Base-by-base conservation (phyloP, 2,888 invertebrate species). In the Drosophila antonietae region DNA sequence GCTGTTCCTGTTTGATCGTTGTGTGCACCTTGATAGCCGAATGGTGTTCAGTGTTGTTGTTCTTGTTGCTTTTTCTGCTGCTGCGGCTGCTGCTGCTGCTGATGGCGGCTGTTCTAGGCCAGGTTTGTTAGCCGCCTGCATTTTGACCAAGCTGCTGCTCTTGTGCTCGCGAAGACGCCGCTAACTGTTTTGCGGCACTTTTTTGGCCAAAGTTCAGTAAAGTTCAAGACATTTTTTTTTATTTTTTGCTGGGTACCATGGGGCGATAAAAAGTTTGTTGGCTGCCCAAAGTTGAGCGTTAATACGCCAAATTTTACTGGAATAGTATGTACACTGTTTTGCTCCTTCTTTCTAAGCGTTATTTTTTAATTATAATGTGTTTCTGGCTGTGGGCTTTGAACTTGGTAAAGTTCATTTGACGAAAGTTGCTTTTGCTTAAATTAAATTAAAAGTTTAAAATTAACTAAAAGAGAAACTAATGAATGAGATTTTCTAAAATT, bases 1-100 rank as follows among this genome's bases (percentile, higher is more conserved):
- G 56, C 5, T 18, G 56, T 15, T 56, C 61, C 47, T 75, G 61
- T 64, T 63, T 53, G 74, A 68, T 70, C 80, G 64, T 47, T 73
- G 80, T 72, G 78, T 81, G 84, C 83, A 88, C 83, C 83, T 85
- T 88, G 83, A 85, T 77, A 71, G 70, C 52, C 60, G 61, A 28
- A 63, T 61, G 57, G 14, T 68, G 62, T 28, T 28, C 6, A 28
- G 28, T 28, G 28, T 28, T 5, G 6, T 62, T 66, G 46, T 53
- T 69, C 52, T 28, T 71, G 49, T 31, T 49, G 44, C 5, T 18
- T 9, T 18, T 43, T 18, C 43, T 43, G n/a, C n/a, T 39, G n/a
- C 2, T 20, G 20, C 20, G 20, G 20, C 8, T 43, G 43, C 58
- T 68, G 47, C 47, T 73, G 41, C 60, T n/a, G 39, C n/a, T 39